phyloP scores from a whole-genome alignment of 2,113 vertebrate species.

The Ceyx melanurus region DNA sequence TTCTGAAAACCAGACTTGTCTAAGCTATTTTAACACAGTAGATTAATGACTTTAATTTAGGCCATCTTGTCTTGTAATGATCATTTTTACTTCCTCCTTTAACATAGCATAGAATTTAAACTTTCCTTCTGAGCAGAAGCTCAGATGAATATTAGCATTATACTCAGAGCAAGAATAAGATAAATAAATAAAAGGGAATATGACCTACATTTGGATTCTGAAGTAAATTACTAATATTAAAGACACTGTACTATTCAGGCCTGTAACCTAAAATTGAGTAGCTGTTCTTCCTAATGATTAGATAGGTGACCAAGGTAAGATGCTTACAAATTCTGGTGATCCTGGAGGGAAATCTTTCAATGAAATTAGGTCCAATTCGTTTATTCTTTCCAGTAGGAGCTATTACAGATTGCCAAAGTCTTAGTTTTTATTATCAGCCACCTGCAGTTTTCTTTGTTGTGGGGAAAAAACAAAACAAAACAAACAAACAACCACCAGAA shows the following conservation, averaged over 20 bases:
- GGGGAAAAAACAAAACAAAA: neutral
- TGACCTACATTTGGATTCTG: neutral
- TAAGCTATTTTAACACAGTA: neutral
- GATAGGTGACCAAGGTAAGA: neutral
- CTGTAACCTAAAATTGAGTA: neutral
- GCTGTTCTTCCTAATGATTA: neutral
- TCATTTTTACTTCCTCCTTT: neutral
- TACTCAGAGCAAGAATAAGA: neutral
- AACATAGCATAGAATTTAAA: neutral
- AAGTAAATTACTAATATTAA: neutral
- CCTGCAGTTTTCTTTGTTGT: neutral
- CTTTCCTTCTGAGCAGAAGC: neutral
- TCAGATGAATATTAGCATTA: neutral
- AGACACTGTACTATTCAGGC: neutral
- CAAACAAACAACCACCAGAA: neutral
- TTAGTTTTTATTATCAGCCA: neutral
- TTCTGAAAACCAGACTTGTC: neutral
- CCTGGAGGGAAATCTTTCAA: neutral
- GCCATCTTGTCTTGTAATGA: neutral
- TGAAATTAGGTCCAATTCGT: neutral
- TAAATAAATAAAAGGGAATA: neutral
- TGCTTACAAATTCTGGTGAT: neutral
- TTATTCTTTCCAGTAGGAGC: neutral
- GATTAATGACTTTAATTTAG: constrained; percentile 7
- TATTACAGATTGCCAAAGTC: neutral